Evolutionary conservation across 2,888 invertebrate genomes (phyloP), one percentile per base, ranked within the genome.

Genomic region (Argynnis bischoffii): DNA sequence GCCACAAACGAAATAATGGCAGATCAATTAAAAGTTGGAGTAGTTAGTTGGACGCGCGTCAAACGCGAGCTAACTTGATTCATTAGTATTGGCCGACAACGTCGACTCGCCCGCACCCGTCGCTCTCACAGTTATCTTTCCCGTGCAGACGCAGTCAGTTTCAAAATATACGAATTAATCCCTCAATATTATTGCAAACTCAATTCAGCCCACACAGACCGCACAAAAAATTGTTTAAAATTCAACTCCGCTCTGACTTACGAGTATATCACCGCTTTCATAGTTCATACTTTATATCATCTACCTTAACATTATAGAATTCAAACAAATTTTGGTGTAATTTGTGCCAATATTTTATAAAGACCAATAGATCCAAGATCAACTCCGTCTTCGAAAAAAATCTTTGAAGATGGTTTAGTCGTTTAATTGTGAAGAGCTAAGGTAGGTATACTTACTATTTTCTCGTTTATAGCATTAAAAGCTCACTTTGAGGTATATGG

Each of bases 11-110:
- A 66, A 90, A 90, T 91, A 89, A 90, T 90, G 87, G 86, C 85
- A 88, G 90, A 90, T 90, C 90, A 90, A 91, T 90, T 91, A 90
- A 90, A 90, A 90, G 87, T 90, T 90, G 63, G 66, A 70, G 67
- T 69, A 67, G 86, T 51, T 48, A 51, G 16, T 61, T 50, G 55
- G 87, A 63, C 65, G 51, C 63, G 66, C 50, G 71, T 87, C 88
- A 85, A 80, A 76, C 79, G 74, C 78, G 74, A 76, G 72, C 80
- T 78, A 87, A 86, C 79, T 88, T 88, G 88, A 88, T 88, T 89
- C 89, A 88, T 89, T 89, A 89, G 85, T 84, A 84, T 80, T 82
- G 83, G 78, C 78, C 78, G 79, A 65, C 78, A 78, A 77, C 78
- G 80, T 78, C 78, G 77, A 74, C 80, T 67, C 57, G 51, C 57